phyloP scores from a whole-genome alignment of 2,888 invertebrate genomes.

The Plutella xylostella region DNA sequence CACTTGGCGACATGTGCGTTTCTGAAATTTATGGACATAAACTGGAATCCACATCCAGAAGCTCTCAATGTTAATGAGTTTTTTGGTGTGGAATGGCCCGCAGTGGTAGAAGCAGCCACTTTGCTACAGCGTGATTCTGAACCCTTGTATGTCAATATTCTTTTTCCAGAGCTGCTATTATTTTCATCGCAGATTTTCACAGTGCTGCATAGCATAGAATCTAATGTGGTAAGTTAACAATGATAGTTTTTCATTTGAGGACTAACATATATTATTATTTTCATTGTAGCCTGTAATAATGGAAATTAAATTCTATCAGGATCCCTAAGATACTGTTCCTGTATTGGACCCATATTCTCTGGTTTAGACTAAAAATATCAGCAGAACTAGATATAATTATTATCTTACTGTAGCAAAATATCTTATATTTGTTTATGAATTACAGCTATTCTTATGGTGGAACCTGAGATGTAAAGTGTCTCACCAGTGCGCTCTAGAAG shows the following conservation, averaged over 20 bases:
- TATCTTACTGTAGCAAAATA: no score
- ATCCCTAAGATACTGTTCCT: no score
- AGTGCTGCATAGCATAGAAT: slow-evolving; percentile 35
- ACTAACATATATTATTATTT: slow-evolving; percentile 16
- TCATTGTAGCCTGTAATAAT: slow-evolving; percentile 13
- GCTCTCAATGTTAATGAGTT: slow-evolving; percentile 45
- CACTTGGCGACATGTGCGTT: slow-evolving; percentile 74
- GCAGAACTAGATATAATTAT: no score
- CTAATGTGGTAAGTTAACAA: slow-evolving; percentile 41
- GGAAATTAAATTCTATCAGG: background rate
- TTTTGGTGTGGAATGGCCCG: slow-evolving; percentile 49
- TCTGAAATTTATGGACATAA: slow-evolving; percentile 80
- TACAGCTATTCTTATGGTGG: slow-evolving; percentile 75
- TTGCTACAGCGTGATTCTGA: slow-evolving; percentile 73
- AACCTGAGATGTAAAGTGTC: slow-evolving; percentile 76
- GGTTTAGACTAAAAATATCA: no score
- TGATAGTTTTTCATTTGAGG: slow-evolving; percentile 9
- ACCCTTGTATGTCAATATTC: slow-evolving; percentile 74
- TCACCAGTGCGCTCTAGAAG: slow-evolving; percentile 83
- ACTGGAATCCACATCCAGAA: slow-evolving; percentile 82
- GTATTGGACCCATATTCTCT: no score
- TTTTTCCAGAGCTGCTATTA: slow-evolving; percentile 62
- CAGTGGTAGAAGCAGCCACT: slow-evolving; percentile 41
- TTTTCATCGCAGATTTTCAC: slow-evolving; percentile 49
- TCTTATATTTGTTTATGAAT: no score